Evolutionary conservation across 2,888 invertebrate species (phyloP).

Genomic region (Polymixis flavicincta): DNA sequence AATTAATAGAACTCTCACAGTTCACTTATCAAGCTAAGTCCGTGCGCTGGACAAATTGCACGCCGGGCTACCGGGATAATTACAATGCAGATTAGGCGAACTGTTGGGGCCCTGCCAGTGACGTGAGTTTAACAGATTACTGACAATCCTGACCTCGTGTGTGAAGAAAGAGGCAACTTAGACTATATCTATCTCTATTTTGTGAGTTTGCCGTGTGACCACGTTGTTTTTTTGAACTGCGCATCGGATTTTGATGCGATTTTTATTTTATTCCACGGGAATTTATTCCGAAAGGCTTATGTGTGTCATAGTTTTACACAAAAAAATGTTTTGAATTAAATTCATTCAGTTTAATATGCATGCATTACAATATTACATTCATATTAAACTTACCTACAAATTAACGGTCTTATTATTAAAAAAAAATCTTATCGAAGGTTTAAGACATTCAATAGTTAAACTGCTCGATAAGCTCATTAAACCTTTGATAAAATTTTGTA

Average conservation of each 20-base stretch:
- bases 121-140: conserved; percentile 64
- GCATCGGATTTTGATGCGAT: neutral
- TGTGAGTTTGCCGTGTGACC: neutral
- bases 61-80: conserved; percentile 64
- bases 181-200: too few relatives aligned
- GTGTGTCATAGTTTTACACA: too few relatives aligned
- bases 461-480: too few relatives aligned
- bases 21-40: conserved; percentile 57
- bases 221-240: neutral
- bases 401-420: too few relatives aligned
- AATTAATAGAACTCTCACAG: conserved; percentile 30
- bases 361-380: too few relatives aligned
- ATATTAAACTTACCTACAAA: too few relatives aligned
- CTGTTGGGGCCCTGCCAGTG: conserved; percentile 66
- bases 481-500: too few relatives aligned
- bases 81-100: conserved; percentile 70
- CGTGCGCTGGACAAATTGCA: conserved; percentile 61
- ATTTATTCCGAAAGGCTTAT: too few relatives aligned
- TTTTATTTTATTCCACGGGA: too few relatives aligned
- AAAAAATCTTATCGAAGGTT: too few relatives aligned
- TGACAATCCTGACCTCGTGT: conserved; percentile 32
- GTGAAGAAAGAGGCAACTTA: neutral
- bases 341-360: neutral
- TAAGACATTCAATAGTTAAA: too few relatives aligned
- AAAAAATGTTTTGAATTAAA: neutral